These are phyloP conservation scores for Hypercompe scribonia DNA, from an alignment of 2,888 invertebrate species.

Conservation along the genomic window DNA sequence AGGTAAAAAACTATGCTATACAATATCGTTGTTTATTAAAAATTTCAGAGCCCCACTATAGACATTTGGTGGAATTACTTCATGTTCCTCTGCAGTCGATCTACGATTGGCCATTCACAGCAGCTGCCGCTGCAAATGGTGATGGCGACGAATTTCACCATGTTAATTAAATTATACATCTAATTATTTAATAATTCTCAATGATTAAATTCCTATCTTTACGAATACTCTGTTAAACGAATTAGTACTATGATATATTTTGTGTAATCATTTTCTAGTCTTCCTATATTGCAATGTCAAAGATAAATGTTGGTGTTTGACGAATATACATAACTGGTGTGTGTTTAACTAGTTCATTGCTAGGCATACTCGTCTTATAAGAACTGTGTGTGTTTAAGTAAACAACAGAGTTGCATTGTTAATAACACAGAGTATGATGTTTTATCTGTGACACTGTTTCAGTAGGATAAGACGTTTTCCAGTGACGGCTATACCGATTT, in stretches of 20 bases:
- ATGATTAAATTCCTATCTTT: slow-evolving; percentile 35
- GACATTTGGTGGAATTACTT: slow-evolving; percentile 93
- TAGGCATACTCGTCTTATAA: background rate
- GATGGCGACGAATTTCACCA: slow-evolving; percentile 65
- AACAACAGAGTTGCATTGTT: background rate
- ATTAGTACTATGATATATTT: slow-evolving; percentile 42
- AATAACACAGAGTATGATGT: slow-evolving; percentile 28
- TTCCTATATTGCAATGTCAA: slow-evolving; percentile 52
- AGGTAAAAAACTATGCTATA: background rate
- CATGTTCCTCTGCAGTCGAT: slow-evolving; percentile 95
- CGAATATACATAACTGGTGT: background rate
- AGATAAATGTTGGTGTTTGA: slow-evolving; percentile 45
- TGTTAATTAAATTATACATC: slow-evolving; percentile 53
- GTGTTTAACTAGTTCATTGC: background rate
- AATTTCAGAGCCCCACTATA: slow-evolving; percentile 93
- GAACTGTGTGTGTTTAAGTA: background rate
- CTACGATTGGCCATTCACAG: slow-evolving; percentile 87
- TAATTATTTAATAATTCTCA: slow-evolving; percentile 40
- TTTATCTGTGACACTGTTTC: slow-evolving; percentile 49
- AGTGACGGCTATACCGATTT: slow-evolving; percentile 39
- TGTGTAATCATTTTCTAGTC: slow-evolving; percentile 50
- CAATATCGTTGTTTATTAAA: slow-evolving; percentile 19
- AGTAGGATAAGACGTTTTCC: slow-evolving; percentile 46
- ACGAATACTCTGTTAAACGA: slow-evolving; percentile 44
- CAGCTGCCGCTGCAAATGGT: slow-evolving; percentile 66